phyloP scores from a whole-genome alignment of 2,888 invertebrate genomes.

The Trissolcus brochymenae region DNA sequence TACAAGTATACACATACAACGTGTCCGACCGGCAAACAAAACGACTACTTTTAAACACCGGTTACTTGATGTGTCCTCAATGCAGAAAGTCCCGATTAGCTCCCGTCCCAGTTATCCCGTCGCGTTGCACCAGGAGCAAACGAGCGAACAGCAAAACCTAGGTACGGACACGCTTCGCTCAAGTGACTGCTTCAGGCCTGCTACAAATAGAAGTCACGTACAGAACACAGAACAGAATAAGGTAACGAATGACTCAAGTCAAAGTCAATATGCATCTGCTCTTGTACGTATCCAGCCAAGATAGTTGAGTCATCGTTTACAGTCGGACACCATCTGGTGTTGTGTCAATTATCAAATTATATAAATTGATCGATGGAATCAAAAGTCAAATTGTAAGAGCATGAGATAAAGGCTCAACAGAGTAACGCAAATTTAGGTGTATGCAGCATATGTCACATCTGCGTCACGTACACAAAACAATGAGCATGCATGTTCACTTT shows the following conservation, averaged over 20 bases:
- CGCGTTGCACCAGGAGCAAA: conserved; percentile 84
- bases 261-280: conserved; percentile 8
- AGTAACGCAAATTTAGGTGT: no score
- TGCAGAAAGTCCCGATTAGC: conserved; percentile 39
- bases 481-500: conserved; percentile 29
- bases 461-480: conserved; percentile 26
- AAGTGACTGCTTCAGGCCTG: conserved; percentile 87
- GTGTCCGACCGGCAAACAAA: conserved; percentile 14
- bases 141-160: conserved; percentile 89
- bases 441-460: conserved; percentile 7
- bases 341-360: no score
- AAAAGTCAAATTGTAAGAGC: no score
- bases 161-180: conserved; percentile 94
- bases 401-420: no score
- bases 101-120: conserved; percentile 31
- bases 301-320: no score
- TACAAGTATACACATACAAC: conserved; percentile 23
- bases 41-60: conserved; percentile 27
- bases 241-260: conserved; percentile 79
- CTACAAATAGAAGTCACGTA: conserved; percentile 77
- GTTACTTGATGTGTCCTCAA: conserved; percentile 17
- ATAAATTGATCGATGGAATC: no score
- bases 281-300: background rate
- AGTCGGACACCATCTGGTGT: no score
- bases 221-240: conserved; percentile 73